Base-by-base conservation (phyloP, 2,888 invertebrate species). In the Synergus gifuensis region DNA sequence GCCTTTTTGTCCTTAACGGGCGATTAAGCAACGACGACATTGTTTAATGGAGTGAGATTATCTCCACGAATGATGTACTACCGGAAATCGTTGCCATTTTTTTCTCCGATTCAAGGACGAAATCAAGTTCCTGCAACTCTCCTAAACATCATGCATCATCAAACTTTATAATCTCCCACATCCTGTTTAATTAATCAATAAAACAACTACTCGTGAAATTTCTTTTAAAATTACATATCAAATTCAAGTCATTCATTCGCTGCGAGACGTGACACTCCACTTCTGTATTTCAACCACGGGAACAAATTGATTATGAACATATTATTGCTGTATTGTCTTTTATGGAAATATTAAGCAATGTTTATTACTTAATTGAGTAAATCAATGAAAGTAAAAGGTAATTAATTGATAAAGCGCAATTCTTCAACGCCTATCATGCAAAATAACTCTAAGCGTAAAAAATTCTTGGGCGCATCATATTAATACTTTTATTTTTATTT, bases 41-140 rank as follows among this genome's bases (percentile, higher is more conserved):
- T 73, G 73, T 54, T 73, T 73, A 73, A 73, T 73, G 73, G 73
- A 58, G 49, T 54, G 73, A 73, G 73, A 73, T 73, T 73, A 73
- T 73, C 73, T 73, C 36, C 54, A 73, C 54, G 73, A 40, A 58
- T 54, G 73, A 73, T 73, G 54, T 58, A 73, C 12, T 36, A 36
- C 73, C 49, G 73, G 73, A 73, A 73, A 58, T 73, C 36, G 49
- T 73, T 73, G 73, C 73, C 73, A 73, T 73, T 73, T 73, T 69
- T 73, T 73, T 73, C 73, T 11, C 40, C 73, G 28, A 73, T 73
- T 73, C 73, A 40, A 73, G 40, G 73, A 73, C 54, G 54, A 54
- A 73, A 54, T 73, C 36, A 73, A 73, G 73, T 73, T 73, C 54
- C n/a, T 69, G 54, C 36, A 73, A 73, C 63, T 63, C 67, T 22